Evolutionary conservation across 2,797 vertebrate species (phyloP), one percentile per base, ranked within the genome.

Genomic region (Halcyon badia): DNA sequence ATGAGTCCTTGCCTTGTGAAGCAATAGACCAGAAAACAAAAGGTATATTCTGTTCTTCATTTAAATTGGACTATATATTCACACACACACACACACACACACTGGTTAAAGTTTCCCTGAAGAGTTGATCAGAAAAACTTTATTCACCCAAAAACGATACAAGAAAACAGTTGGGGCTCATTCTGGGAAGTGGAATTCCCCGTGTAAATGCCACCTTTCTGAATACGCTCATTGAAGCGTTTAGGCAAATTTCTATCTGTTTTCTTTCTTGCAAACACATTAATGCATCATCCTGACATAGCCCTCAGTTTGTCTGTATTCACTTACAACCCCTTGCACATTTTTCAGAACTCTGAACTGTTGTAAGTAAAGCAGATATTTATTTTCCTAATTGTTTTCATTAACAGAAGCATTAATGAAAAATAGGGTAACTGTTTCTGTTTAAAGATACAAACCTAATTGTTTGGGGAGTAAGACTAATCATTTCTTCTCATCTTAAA

Each of bases 81-180:
- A 8, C 42, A 8, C 42, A 42, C 35, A 35, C 42, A 8, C 42
- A 42, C 16, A 17, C 41, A 42, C 42, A 42, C 16, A 42, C 26
- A 24, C 5, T 60, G 46, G 21, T 52, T 14, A 77, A 66, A 68
- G 20, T 39, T 85, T 42, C 39, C 44, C 35, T 35, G 20, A 39
- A 15, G 48, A 51, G 12, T 2, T 51, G 18, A 42, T 85, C 46
- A 77, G 46, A 51, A 13, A 88, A 83, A 42, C 5, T 12, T 48
- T 18, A 24, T 31, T 75, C 14, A 14, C 49, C 9, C n/a, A 24
- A 88, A 77, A 30, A 3, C 35, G 39, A 54, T 31, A 24, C 1
- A 33, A 7, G 1, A 56, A 60, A 44, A 31, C 41, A 35, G 10
- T 8, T 9, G 10, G 12, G 28, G 41, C 6, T 77, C 1, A 0